Conservation (phyloP, 1,140 invertebrate species). For the Panulirus ornatus region DNA sequence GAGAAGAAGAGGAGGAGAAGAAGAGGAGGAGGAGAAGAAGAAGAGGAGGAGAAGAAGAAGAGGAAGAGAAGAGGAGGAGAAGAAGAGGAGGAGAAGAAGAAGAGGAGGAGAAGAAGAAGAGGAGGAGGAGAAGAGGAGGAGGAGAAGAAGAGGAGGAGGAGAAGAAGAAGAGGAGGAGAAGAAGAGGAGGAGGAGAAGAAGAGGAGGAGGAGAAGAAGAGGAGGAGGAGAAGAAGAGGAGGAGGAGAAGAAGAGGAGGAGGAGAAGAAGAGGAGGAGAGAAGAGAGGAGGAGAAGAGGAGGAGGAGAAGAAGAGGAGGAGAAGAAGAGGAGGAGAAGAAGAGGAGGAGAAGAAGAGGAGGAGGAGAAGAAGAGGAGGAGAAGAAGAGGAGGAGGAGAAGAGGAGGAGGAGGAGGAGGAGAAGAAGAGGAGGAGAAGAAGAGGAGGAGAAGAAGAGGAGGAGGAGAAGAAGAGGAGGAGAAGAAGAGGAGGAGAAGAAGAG, state of each 20-base stretch:
- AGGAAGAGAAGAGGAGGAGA: neutral
- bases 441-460: too few species aligned
- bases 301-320: neutral
- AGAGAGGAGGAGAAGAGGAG: neutral
- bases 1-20: neutral
- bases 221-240: too few species aligned
- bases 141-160: neutral
- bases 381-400: neutral
- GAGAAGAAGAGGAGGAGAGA: neutral
- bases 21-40: neutral
- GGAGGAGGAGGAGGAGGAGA: too few species aligned
- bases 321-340: neutral
- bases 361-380: neutral
- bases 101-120: neutral
- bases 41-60: neutral
- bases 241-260: too few species aligned
- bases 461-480: too few species aligned
- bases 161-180: neutral
- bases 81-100: neutral
- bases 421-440: too few species aligned
- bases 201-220: neutral
- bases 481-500: too few species aligned
- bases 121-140: neutral
- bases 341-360: neutral
- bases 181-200: neutral